Evolutionary conservation across 2,113 vertebrate genomes (phyloP).

Genomic region (Montifringilla adamsi): DNA sequence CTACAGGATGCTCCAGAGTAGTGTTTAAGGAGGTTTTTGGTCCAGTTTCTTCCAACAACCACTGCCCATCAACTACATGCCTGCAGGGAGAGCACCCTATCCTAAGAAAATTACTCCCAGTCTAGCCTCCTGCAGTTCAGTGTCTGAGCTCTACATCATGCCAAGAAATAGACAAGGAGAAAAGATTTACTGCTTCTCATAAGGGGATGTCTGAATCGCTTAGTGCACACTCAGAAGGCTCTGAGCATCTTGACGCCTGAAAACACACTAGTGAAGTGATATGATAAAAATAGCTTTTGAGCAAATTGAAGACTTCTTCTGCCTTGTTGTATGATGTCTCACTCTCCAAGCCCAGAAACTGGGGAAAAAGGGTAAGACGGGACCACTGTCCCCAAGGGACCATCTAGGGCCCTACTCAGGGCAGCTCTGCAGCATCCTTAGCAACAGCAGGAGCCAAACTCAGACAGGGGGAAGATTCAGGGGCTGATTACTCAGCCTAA

Average conservation of each 20-base stretch:
- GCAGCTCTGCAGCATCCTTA: neutral
- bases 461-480: neutral
- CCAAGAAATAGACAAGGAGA: neutral
- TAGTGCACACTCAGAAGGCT: neutral
- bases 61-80: neutral
- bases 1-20: neutral
- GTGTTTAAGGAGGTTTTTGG: neutral
- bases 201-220: neutral
- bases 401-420: neutral
- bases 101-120: neutral
- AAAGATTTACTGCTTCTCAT: neutral
- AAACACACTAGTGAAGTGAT: neutral
- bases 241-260: neutral
- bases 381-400: neutral
- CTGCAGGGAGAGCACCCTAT: neutral
- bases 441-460: neutral
- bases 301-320: neutral
- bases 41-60: neutral
- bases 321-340: neutral
- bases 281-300: neutral
- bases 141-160: neutral
- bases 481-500: neutral
- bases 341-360: neutral
- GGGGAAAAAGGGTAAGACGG: fast-evolving
- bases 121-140: neutral